A percentile compares a stretch with the other conserved stretches of the same genome.
These are phyloP conservation scores for Albula glossodonta DNA, from an alignment of 2,113 vertebrate genomes.

Conservation along the genomic window DNA sequence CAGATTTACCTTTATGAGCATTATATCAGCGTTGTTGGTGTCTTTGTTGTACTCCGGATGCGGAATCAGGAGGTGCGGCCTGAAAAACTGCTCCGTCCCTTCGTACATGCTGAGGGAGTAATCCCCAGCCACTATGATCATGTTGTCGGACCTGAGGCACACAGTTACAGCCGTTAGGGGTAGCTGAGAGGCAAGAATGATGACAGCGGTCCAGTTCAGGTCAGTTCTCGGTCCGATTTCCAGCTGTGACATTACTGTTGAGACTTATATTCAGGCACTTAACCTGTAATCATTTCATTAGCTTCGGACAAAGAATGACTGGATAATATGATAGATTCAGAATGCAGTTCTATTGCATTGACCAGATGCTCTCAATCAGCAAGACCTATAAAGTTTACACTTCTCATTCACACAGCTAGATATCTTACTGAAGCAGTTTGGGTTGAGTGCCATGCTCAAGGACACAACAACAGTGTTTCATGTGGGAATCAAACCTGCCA, in stretches of 20 bases:
- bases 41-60: slow-evolving; percentile 66
- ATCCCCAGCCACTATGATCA: slow-evolving; percentile 74
- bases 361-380: neutral
- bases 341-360: no score
- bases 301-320: neutral
- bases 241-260: neutral
- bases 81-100: slow-evolving; percentile 73
- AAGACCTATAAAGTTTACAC: no score
- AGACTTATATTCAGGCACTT: neutral
- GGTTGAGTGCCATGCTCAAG: no score
- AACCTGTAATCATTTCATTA: neutral
- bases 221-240: neutral
- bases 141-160: slow-evolving; percentile 54
- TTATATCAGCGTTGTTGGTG: slow-evolving; percentile 73
- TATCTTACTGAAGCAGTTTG: no score
- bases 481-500: no score
- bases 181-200: neutral
- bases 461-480: no score
- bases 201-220: neutral
- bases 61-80: slow-evolving; percentile 63
- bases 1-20: slow-evolving; percentile 76
- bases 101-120: slow-evolving; percentile 70
- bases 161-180: neutral
- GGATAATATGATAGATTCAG: no score
- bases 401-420: neutral